Base-by-base conservation (phyloP, 1,140 invertebrate species). In the Spodoptera frugiperda region DNA sequence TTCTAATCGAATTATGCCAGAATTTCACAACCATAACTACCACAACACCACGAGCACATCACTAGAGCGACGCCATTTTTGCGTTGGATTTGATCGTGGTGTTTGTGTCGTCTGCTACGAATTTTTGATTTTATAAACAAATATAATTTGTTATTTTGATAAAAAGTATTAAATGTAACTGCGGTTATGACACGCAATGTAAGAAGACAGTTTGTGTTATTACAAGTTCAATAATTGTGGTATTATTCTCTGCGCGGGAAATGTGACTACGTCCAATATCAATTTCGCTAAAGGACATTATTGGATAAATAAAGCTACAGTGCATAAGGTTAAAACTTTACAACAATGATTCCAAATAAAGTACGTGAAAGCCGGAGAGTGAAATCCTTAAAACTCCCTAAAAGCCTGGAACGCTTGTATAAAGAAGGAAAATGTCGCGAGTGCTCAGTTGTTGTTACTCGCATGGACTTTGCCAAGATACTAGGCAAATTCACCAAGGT, bases 381-480 rank as follows among this genome's bases (percentile, higher is more conserved):
- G 33, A 90, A 86, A 82, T 55, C 79, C 19, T 55, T 71, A 19
- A 91, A 91, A 79, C 80, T 90, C 80, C 77, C 87, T 14, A 90
- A 84, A 84, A 91, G 87, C 75, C 77, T 90, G 59, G 91, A 91
- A 83, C 85, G 88, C 68, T 81, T 92, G 70, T 94, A 90, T 86
- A 90, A 87, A 89, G 90, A 94, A 84, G 86, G 84, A 81, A 92
- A 93, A 87, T 94, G 93, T 79, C 88, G 89, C 19, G 93, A 94
- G 19, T 94, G 91, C 84, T 84, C 88, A 67, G 90, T 94, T 54
- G 86, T 91, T 33, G 87, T 94, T 15, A 94, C 91, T 57, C 88
- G 87, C 77, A 94, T 94, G 93, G 92, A 94, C 82, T 94, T 94
- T 87, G 91, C 91, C 54, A 93, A 91, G 82, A 93, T 94, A 63